Percentiles rank a stretch among this genome's conserved stretches.
Conservation (phyloP, 2,113 vertebrate species). For the Glaucidium brasilianum region DNA sequence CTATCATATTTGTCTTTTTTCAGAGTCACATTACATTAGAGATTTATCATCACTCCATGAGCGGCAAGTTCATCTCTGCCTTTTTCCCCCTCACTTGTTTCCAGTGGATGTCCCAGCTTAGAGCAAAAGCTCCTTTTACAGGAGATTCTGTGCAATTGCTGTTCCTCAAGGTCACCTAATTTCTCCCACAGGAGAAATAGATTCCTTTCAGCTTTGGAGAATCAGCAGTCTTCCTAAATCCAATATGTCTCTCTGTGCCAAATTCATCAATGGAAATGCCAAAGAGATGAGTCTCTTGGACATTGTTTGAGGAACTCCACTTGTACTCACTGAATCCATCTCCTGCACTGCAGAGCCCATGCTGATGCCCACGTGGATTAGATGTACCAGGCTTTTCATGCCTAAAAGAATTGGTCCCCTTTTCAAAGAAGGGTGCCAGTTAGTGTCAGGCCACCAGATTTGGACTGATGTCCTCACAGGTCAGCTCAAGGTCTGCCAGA, state of each 20-base stretch:
- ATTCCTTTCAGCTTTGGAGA: not conserved
- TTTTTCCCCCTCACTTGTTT: not conserved
- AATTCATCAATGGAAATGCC: not conserved
- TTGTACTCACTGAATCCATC: not conserved
- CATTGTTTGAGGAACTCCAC: not conserved
- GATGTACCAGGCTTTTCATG: not conserved
- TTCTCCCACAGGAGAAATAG: constrained; percentile 2
- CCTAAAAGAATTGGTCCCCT: not conserved
- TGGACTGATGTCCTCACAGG: not conserved
- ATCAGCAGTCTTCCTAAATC: not conserved
- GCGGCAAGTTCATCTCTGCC: not conserved
- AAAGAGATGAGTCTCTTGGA: not conserved
- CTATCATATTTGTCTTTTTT: not conserved
- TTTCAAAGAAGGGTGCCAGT: not conserved
- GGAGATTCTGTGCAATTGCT: not conserved
- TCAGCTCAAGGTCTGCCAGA: not conserved
- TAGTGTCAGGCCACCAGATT: not conserved
- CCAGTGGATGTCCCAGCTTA: not conserved
- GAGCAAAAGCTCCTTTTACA: not conserved
- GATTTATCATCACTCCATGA: not conserved
- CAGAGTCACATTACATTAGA: not conserved
- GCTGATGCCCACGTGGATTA: not conserved
- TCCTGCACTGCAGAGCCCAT: not conserved
- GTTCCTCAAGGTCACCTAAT: constrained; percentile 17
- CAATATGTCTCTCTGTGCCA: not conserved